These are phyloP conservation scores for Fragum whitleyi DNA, from an alignment of 2,888 invertebrate genomes.

Conservation along the genomic window DNA sequence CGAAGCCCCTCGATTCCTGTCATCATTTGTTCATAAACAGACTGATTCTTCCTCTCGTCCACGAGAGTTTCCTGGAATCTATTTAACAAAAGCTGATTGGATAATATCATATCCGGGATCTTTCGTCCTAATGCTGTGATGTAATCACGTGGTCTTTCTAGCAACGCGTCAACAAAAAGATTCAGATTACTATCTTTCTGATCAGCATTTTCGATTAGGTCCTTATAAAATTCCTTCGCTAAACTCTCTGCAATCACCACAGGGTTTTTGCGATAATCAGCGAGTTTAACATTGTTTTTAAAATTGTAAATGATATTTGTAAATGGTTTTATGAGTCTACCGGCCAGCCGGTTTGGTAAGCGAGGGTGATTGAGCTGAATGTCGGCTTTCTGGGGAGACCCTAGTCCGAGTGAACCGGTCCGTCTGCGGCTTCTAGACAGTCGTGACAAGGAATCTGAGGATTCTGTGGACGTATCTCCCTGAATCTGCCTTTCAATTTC, in stretches of 20 bases:
- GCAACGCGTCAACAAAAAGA: slow-evolving; percentile 48
- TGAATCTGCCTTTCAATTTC: slow-evolving; percentile 67
- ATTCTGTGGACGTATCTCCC: slow-evolving; percentile 34
- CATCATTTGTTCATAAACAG: slow-evolving; percentile 67
- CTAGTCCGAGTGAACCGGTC: slow-evolving; percentile 16
- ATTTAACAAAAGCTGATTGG: slow-evolving; percentile 70
- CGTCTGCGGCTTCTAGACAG: slow-evolving; percentile 43
- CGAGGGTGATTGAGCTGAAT: slow-evolving; percentile 38
- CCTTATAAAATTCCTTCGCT: slow-evolving; percentile 48
- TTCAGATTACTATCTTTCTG: slow-evolving; percentile 26
- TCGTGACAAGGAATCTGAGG: slow-evolving; percentile 12
- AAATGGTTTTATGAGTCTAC: slow-evolving; percentile 49
- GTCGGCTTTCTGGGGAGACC: slow-evolving; percentile 1
- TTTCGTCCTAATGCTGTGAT: slow-evolving; percentile 52
- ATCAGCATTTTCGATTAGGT: slow-evolving; percentile 31
- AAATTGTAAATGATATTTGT: slow-evolving; percentile 32
- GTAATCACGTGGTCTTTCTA: slow-evolving; percentile 63
- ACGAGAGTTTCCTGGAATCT: slow-evolving; percentile 60
- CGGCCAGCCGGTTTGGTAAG: slow-evolving; percentile 54
- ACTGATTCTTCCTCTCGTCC: slow-evolving; percentile 57
- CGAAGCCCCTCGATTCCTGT: slow-evolving; percentile 64
- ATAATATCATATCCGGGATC: slow-evolving; percentile 66
- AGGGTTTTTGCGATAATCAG: slow-evolving; percentile 60
- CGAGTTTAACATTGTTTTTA: slow-evolving; percentile 34
- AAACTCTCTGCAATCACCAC: slow-evolving; percentile 50